A percentile compares a stretch with the other conserved stretches of the same genome.
Conservation (phyloP, 1,140 invertebrate genomes). For the Drosophila pectinifera region DNA sequence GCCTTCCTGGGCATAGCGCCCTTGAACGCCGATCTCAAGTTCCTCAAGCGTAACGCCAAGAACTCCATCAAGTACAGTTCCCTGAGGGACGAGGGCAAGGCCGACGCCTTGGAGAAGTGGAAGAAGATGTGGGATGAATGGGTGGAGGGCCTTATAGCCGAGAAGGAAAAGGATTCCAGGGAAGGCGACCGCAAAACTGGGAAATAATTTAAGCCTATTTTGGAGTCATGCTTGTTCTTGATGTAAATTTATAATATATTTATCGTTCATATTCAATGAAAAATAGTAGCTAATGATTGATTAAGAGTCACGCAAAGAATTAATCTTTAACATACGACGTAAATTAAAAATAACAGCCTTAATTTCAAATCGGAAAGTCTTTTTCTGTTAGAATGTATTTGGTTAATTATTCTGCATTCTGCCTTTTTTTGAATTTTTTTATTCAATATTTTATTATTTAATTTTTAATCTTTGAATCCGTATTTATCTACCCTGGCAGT, state of each 20-base stretch:
- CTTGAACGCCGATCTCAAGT: slow-evolving; percentile 88
- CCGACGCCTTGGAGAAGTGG: slow-evolving; percentile 62
- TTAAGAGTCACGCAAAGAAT: no score
- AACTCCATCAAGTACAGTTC: slow-evolving; percentile 90
- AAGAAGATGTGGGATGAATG: slow-evolving; percentile 67
- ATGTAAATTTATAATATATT: no score
- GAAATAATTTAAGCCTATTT: no score
- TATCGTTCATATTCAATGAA: background rate
- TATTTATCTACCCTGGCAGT: no score
- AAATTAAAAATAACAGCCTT: no score
- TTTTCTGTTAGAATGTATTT: no score
- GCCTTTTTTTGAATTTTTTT: no score
- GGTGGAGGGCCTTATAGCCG: slow-evolving; percentile 31
- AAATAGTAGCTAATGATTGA: background rate
- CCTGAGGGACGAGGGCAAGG: slow-evolving; percentile 55
- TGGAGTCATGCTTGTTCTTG: background rate
- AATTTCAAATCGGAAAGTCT: no score
- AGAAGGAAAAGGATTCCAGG: slow-evolving; percentile 5
- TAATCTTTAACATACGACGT: no score
- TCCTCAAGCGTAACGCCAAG: slow-evolving; percentile 91
- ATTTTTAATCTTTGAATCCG: no score
- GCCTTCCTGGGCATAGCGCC: slow-evolving; percentile 92
- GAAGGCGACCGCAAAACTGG: background rate
- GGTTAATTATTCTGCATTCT: no score
- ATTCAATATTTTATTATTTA: no score